These are phyloP conservation scores for Brachystomella parvula DNA, from an alignment of 1,140 invertebrate species.

Conservation along the genomic window DNA sequence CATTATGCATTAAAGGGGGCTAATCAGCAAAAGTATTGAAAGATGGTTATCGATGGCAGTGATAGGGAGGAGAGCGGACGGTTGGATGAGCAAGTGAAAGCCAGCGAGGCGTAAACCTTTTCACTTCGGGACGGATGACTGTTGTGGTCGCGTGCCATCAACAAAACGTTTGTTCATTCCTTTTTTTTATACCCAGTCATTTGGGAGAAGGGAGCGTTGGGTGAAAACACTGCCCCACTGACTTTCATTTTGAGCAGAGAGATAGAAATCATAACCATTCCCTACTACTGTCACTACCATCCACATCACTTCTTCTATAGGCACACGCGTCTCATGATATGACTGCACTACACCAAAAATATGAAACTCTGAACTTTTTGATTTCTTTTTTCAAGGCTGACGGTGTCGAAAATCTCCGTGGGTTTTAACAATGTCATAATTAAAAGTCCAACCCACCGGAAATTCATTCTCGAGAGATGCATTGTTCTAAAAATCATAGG, in stretches of 20 bases:
- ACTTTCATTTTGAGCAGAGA: conserved; percentile 24
- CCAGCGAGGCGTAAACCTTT: conserved; percentile 17
- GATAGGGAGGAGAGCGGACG: conserved; percentile 13
- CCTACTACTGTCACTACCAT: not conserved
- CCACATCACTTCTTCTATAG: not conserved
- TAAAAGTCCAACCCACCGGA: not conserved
- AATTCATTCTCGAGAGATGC: too few species aligned
- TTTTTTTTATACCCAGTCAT: not conserved
- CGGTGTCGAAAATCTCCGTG: not conserved
- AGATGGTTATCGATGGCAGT: conserved; percentile 1
- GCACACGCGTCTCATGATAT: not conserved
- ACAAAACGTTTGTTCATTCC: conserved; percentile 14
- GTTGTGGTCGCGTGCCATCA: conserved; percentile 26
- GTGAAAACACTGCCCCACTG: conserved; percentile 17
- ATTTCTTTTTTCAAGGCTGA: too few species aligned
- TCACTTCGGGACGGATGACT: not conserved
- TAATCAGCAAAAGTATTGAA: not conserved
- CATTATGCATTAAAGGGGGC: not conserved
- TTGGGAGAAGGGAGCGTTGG: not conserved
- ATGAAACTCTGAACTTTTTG: too few species aligned
- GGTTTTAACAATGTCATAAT: not conserved
- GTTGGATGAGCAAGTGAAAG: conserved; percentile 12
- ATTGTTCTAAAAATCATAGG: not conserved
- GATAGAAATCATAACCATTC: not conserved
- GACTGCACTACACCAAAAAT: not conserved